phyloP scores from a whole-genome alignment of 2,113 vertebrate genomes.

The Rana temporaria region DNA sequence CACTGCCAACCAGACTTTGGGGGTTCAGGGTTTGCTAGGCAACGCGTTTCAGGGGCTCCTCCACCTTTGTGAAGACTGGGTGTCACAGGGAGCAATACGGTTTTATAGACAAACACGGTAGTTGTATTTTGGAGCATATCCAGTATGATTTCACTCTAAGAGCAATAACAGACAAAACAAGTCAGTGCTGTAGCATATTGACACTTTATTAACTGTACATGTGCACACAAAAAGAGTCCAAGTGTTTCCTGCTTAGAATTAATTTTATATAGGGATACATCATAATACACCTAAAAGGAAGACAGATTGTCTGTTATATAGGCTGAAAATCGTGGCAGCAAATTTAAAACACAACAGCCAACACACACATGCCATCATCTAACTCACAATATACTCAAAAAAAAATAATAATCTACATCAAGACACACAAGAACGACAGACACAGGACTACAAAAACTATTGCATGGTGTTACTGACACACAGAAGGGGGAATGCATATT shows the following conservation, averaged over 20 bases:
- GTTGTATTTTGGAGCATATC: too few species aligned
- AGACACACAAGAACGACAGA: constrained; percentile 58
- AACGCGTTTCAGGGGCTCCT: too few species aligned
- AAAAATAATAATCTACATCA: constrained; percentile 54
- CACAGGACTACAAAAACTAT: constrained; percentile 53
- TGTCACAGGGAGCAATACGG: too few species aligned
- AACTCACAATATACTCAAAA: constrained; percentile 57
- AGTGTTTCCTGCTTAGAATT: constrained; percentile 63
- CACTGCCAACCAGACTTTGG: too few species aligned
- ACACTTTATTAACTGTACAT: constrained; percentile 83
- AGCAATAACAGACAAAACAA: background rate
- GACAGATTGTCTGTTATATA: constrained; percentile 49
- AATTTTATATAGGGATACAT: constrained; percentile 45
- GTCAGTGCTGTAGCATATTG: constrained; percentile 57
- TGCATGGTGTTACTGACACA: constrained; percentile 47
- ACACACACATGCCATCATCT: constrained; percentile 71
- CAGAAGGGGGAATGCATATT: constrained; percentile 29
- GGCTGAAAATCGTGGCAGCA: constrained; percentile 45
- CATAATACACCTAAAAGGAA: constrained; percentile 44
- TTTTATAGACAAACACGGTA: too few species aligned
- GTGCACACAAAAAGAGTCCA: constrained; percentile 69
- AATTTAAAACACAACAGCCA: constrained; percentile 61
- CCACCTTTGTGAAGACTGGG: too few species aligned
- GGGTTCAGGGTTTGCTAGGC: too few species aligned
- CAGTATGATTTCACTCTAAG: too few species aligned